Base-by-base conservation (phyloP, 2,888 invertebrate genomes). In the Alloplasta piceator region DNA sequence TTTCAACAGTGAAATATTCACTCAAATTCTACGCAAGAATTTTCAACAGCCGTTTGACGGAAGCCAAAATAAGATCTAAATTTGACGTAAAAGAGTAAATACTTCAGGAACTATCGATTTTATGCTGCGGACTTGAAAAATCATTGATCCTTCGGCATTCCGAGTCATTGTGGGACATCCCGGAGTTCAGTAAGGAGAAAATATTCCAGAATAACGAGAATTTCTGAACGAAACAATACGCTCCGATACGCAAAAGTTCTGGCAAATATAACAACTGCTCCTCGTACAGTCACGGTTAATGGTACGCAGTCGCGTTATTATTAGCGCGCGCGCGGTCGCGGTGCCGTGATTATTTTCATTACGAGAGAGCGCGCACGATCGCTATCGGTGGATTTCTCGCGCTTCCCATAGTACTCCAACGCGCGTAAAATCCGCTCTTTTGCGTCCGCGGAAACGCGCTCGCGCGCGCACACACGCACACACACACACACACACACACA, bases 271-370 rank as follows among this genome's bases (percentile, higher is more conserved):
- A 68, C 68, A 43, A 75, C 67, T 75, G 61, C 36, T 16, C 63
- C 43, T 50, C n/a, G n/a, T 43, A 38, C 61, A 79, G 76, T 72
- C 75, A 79, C 71, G 74, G 81, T 67, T 78, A 74, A 78, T 78
- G 43, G 74, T 82, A 80, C 73, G 68, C 73, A 78, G 73, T 73
- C 73, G 70, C 74, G 84, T 84, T 84, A 83, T 88, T 87, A 86
- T 87, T 88, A 87, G 81, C 85, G 85, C 56, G 73, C 52, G 76
- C 74, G 73, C 67, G 78, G 80, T 79, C 80, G 86, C 83, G 82
- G 83, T 85, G 87, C 88, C 89, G 89, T 90, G 91, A 92, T 92
- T 92, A 91, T 92, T 92, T 91, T 92, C 91, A 92, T 92, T 91
- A 91, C 87, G 87, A 86, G 86, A 89, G 85, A 87, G 82, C 66